These are phyloP conservation scores for Dromaius novaehollandiae DNA, from an alignment of 2,113 vertebrate genomes.

Conservation along the genomic window DNA sequence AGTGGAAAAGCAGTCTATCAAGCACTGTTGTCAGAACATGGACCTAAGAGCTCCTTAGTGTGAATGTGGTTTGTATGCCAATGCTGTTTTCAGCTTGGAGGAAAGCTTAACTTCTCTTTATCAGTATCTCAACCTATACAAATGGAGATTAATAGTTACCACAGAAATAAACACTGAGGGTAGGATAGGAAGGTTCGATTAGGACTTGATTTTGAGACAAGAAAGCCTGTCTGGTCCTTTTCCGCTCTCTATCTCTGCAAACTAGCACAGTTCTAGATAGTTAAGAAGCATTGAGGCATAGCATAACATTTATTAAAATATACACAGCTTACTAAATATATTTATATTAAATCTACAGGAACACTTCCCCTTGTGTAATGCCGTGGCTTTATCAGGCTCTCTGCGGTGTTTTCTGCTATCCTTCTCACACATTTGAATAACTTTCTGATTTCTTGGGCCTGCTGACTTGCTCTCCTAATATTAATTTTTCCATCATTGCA, in stretches of 20 bases:
- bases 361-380: not conserved
- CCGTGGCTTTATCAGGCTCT: not conserved
- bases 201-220: not conserved
- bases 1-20: not conserved
- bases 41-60: accelerated
- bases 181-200: not conserved
- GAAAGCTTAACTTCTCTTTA: not conserved
- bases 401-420: not conserved
- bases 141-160: not conserved
- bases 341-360: not conserved
- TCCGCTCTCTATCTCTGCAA: not conserved
- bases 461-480: not conserved
- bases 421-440: not conserved
- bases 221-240: not conserved
- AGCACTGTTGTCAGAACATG: not conserved
- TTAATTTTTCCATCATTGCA: not conserved
- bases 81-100: not conserved
- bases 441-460: not conserved
- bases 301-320: not conserved
- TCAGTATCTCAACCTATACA: not conserved
- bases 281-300: not conserved
- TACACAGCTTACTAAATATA: accelerated
- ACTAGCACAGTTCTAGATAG: not conserved
- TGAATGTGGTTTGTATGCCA: not conserved
- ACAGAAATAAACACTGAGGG: not conserved